A percentile compares a stretch with the other conserved stretches of the same genome.
phyloP scores from a whole-genome alignment of 2,797 vertebrate species.

The Stomatorhinus walkeri region DNA sequence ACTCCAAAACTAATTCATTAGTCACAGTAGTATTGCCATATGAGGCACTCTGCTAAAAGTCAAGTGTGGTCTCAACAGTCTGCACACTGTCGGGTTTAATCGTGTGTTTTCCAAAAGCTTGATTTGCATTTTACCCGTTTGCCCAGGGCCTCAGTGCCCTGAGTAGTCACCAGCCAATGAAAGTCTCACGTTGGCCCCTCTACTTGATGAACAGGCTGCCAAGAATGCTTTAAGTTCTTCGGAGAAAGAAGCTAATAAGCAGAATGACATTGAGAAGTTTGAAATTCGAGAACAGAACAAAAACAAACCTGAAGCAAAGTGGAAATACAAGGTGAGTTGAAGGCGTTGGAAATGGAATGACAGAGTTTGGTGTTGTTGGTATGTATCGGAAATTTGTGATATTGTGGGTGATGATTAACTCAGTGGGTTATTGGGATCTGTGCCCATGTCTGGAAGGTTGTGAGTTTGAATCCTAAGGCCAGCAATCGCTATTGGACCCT shows the following conservation, averaged over 20 bases:
- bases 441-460: background rate
- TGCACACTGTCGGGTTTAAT: background rate
- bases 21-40: background rate
- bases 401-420: background rate
- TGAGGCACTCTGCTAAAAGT: background rate
- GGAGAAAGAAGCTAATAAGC: slow-evolving; percentile 77
- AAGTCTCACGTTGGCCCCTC: background rate
- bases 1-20: background rate
- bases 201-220: slow-evolving; percentile 59
- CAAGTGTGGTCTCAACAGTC: background rate
- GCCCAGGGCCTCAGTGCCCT: background rate
- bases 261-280: slow-evolving; percentile 83
- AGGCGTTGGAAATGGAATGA: background rate
- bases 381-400: background rate
- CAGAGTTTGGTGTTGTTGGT: slow-evolving; percentile 16
- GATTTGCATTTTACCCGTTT: background rate
- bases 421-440: background rate
- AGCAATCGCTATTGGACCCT: background rate
- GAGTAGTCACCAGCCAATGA: background rate
- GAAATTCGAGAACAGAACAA: slow-evolving; percentile 92
- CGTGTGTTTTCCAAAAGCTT: background rate
- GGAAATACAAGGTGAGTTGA: slow-evolving; percentile 92
- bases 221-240: slow-evolving; percentile 79
- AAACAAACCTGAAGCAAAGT: slow-evolving; percentile 95
- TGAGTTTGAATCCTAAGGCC: background rate